Conservation (phyloP, 1,140 invertebrate species). For the Drosophila nikananu region DNA sequence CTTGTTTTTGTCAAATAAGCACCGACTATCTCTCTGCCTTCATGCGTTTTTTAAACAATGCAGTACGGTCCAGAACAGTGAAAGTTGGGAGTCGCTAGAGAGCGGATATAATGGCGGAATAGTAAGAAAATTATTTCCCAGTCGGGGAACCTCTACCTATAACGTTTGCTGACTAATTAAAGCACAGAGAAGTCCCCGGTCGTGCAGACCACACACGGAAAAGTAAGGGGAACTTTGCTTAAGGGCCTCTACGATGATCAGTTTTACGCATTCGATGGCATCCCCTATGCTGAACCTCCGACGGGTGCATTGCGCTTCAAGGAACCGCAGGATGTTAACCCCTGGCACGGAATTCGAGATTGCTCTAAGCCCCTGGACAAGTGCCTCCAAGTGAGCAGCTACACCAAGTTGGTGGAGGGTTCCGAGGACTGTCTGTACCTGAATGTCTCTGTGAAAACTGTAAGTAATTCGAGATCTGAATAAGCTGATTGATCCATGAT, state of each 20-base stretch:
- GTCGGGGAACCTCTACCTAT: too few species aligned
- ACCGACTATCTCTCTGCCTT: neutral
- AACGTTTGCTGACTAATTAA: too few species aligned
- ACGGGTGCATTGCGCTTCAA: constrained; percentile 88
- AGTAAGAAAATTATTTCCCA: neutral
- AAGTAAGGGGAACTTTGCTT: constrained; percentile 49
- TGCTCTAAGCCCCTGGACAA: constrained; percentile 53
- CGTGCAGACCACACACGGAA: constrained; percentile 60
- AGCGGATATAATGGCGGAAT: neutral
- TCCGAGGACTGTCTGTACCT: constrained; percentile 86
- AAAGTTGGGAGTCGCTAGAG: neutral
- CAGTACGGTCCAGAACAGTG: neutral
- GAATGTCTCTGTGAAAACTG: constrained; percentile 85
- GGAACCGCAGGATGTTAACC: constrained; percentile 47
- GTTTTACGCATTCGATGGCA: constrained; percentile 74
- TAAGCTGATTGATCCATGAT: neutral
- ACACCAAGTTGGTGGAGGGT: constrained; percentile 68
- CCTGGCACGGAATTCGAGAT: constrained; percentile 62
- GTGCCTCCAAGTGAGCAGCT: constrained; percentile 56
- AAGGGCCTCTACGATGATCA: constrained; percentile 56
- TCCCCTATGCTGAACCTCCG: constrained; percentile 87
- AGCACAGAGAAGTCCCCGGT: constrained; percentile 9
- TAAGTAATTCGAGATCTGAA: constrained; percentile 5
- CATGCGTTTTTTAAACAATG: neutral
- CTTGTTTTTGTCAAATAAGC: neutral